Base-by-base conservation (phyloP, 2,113 vertebrate genomes). In the Eurypyga helias region DNA sequence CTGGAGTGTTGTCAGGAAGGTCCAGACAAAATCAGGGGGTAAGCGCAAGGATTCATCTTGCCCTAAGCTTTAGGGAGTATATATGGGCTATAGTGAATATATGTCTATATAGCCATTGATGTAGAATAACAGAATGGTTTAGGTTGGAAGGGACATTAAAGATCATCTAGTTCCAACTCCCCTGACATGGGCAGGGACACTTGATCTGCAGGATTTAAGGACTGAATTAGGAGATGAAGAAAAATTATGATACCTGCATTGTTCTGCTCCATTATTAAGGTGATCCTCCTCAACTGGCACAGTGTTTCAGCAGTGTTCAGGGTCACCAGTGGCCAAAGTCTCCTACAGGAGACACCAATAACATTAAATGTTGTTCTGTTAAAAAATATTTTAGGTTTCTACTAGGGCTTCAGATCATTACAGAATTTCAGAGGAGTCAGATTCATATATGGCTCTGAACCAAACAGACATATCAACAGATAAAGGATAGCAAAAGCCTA, bases 281-380 rank as follows among this genome's bases (percentile, higher is more conserved):
- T 26, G 7, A 41, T 19, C 1, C 5, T 1, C 12, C 14, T 65
- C 29, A n/a, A 31, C 7, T 3, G 0, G 7, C 5, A 5, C 4
- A 26, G 16, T 12, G 41, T 75, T 90, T 77, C 8, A 41, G 10
- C 1, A 3, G 5, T 45, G 19, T n/a, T 67, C 18, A 62, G 26
- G 21, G 2, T 9, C 19, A 71, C 13, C 41, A 61, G 28, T 11
- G 18, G 3, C 10, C 21, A 58, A 58, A 73, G 49, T 46, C 8
- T 34, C 15, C 10, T 46, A 8, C 4, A 38, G 3, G 9, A 58
- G 7, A 14, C 7, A 25, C 1, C 6, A 38, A 23, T 15, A 70
- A 3, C 1, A 17, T 52, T 46, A 69, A 41, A 55, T 26, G 33
- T 20, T 43, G 3, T 33, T 52, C 13, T 55, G 4, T 23, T 34